These are phyloP conservation scores for Sialia sialis DNA, from an alignment of 2,113 vertebrate genomes.

Conservation along the genomic window DNA sequence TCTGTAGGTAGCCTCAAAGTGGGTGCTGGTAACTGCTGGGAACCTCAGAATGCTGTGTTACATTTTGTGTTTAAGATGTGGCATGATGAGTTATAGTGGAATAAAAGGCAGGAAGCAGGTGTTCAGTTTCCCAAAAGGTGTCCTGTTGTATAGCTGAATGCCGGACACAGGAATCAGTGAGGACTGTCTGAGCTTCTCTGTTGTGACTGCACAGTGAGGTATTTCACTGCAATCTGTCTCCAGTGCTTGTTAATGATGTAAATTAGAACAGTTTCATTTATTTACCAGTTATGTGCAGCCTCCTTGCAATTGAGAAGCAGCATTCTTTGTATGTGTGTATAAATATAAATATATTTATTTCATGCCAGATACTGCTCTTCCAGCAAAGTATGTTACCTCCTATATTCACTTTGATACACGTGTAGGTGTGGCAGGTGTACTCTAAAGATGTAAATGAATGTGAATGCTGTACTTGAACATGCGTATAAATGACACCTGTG, in stretches of 20 bases:
- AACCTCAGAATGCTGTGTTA: neutral
- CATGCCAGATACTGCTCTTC: neutral
- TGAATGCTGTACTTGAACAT: neutral
- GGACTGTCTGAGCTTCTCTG: neutral
- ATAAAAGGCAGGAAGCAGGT: neutral
- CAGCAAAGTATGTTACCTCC: neutral
- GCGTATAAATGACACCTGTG: neutral
- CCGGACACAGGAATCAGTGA: neutral
- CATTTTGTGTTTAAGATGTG: neutral
- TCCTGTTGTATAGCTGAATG: neutral
- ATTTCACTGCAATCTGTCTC: neutral
- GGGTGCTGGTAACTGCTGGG: neutral
- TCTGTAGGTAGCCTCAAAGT: neutral
- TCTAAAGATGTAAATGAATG: neutral
- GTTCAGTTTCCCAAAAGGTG: neutral
- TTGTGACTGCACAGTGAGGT: neutral
- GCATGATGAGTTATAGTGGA: neutral
- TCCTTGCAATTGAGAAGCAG: neutral
- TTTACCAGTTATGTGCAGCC: neutral
- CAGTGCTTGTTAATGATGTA: neutral
- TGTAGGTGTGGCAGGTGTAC: neutral
- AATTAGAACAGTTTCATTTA: neutral
- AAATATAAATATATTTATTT: neutral
- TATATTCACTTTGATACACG: neutral
- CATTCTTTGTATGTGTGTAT: neutral